A percentile compares a stretch with the other conserved stretches of the same genome.
These are phyloP conservation scores for Triplophysa siluroides DNA, from an alignment of 2,113 vertebrate genomes.

Conservation along the genomic window DNA sequence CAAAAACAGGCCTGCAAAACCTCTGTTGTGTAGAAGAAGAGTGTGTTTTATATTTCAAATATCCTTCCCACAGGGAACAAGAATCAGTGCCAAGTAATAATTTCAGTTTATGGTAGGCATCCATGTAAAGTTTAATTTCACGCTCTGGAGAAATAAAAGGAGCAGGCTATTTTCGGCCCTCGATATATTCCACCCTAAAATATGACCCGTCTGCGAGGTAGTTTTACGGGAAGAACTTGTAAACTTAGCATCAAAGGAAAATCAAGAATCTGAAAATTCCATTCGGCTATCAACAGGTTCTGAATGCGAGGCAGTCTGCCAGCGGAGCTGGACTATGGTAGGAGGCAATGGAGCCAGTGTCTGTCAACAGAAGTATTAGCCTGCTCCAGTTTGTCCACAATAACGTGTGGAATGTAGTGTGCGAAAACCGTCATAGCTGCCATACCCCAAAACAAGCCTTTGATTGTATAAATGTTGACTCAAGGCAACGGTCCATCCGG, in stretches of 20 bases:
- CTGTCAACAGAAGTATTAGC: constrained; percentile 35
- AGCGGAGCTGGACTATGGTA: constrained; percentile 29
- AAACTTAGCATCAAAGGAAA: constrained; percentile 48
- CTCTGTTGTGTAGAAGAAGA: constrained; percentile 1
- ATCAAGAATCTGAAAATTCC: constrained; percentile 44
- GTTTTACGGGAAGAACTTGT: constrained; percentile 44
- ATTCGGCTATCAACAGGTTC: constrained; percentile 43
- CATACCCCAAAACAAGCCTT: constrained; percentile 11
- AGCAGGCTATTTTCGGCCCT: constrained; percentile 38
- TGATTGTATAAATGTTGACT: constrained; percentile 30
- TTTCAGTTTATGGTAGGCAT: constrained; percentile 41
- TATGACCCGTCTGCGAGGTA: constrained; percentile 17
- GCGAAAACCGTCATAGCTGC: constrained; percentile 16
- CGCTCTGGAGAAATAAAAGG: constrained; percentile 28
- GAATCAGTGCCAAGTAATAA: constrained; percentile 37
- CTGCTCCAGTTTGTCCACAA: constrained; percentile 48
- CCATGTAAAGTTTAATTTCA: constrained; percentile 46
- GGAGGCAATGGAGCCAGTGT: constrained; percentile 25
- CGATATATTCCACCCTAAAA: constrained; percentile 18
- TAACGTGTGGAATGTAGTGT: constrained; percentile 44
- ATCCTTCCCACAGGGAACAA: constrained; percentile 15
- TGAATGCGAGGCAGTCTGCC: constrained; percentile 34
- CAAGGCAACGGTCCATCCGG: background rate
- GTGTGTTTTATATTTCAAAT: constrained; percentile 9
- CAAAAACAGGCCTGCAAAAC: constrained; percentile 26